These are phyloP conservation scores for Apocrypta bakeri DNA, from an alignment of 1,140 invertebrate genomes.

Conservation along the genomic window DNA sequence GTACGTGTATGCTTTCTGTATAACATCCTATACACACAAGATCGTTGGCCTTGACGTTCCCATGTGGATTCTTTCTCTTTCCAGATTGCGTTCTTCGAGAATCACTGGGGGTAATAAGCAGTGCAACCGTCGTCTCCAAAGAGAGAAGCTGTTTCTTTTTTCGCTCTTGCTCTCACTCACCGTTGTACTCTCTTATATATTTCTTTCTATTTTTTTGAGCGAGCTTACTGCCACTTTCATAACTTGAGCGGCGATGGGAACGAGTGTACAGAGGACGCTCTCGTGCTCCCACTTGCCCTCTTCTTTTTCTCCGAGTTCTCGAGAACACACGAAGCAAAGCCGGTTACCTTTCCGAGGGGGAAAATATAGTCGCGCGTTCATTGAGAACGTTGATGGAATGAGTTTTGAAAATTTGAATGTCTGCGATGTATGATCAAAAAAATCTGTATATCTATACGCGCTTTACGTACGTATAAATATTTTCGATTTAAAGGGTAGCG, in stretches of 20 bases:
- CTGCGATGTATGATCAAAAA: neutral
- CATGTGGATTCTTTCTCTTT: neutral
- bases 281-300: constrained; percentile 10
- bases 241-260: constrained; percentile 20
- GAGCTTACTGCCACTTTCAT: neutral
- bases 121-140: neutral
- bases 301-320: neutral
- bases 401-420: neutral
- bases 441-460: neutral
- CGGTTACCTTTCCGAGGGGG: neutral
- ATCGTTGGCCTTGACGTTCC: too few relatives aligned
- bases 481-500: neutral
- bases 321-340: neutral
- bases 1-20: too few relatives aligned
- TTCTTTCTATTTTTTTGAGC: constrained; percentile 9
- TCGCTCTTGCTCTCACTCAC: neutral
- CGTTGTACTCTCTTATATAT: neutral
- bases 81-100: constrained; percentile 12
- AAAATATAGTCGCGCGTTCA: neutral
- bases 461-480: neutral
- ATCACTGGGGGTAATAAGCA: neutral
- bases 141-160: neutral
- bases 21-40: too few relatives aligned
- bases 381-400: neutral
- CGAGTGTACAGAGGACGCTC: neutral